Percentiles rank a stretch among this genome's conserved stretches.
These are phyloP conservation scores for Ylistrum balloti DNA, from an alignment of 1,140 invertebrate genomes.

Conservation along the genomic window DNA sequence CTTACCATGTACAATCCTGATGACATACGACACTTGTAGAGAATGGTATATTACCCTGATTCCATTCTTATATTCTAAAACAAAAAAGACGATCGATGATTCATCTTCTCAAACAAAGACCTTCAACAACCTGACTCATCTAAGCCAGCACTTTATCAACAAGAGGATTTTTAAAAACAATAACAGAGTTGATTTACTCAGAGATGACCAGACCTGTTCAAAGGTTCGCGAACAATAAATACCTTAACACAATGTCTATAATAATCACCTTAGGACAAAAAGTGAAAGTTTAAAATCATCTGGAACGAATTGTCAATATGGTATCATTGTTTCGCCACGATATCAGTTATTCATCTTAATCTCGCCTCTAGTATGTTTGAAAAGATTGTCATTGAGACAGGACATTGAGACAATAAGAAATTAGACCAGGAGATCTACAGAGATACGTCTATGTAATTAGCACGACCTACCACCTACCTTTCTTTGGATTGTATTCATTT, in stretches of 20 bases:
- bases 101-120: background rate
- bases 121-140: background rate
- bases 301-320: background rate
- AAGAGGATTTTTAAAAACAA: background rate
- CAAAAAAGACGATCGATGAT: background rate
- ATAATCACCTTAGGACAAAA: background rate
- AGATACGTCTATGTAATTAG: too few species aligned
- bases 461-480: background rate
- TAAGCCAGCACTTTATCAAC: background rate
- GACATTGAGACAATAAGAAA: background rate
- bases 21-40: too few species aligned
- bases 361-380: background rate
- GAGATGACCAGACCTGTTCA: background rate
- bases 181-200: background rate
- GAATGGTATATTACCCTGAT: background rate
- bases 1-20: too few species aligned
- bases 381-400: background rate
- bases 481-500: too few species aligned
- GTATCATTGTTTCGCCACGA: too few species aligned
- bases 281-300: background rate
- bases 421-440: background rate
- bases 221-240: background rate
- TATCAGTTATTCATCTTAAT: too few species aligned
- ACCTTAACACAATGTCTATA: background rate
- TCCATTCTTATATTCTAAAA: background rate